Conservation (phyloP, 2,888 invertebrate species). For the Nymphalis polychloros region DNA sequence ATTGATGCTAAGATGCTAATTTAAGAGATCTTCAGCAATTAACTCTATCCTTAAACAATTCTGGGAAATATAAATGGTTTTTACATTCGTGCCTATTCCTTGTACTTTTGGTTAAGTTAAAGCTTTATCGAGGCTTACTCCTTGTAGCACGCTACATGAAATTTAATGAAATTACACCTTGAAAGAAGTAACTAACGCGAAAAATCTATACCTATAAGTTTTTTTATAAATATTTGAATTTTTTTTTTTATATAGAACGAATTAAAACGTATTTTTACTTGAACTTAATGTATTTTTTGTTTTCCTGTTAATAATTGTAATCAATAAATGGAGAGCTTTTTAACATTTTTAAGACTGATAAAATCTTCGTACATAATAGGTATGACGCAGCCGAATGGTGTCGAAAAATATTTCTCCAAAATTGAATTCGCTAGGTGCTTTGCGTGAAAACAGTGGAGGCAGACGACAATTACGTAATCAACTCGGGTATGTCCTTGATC, state of each 20-base stretch:
- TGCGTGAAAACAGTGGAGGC: constrained; percentile 23
- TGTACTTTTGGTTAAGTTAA: constrained; percentile 24
- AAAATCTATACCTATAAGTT: constrained; percentile 30
- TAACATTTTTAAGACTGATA: not conserved
- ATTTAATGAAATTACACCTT: constrained; percentile 49
- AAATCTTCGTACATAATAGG: not conserved
- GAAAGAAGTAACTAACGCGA: constrained; percentile 47
- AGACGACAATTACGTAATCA: constrained; percentile 37
- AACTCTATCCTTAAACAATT: constrained; percentile 21
- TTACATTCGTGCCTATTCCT: constrained; percentile 19
- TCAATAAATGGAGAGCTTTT: not conserved
- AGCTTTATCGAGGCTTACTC: constrained; percentile 39
- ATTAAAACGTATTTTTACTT: constrained; percentile 7
- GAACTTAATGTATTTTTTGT: too few relatives aligned
- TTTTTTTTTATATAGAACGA: too few relatives aligned
- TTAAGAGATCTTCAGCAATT: constrained; percentile 4
- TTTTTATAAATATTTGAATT: too few relatives aligned
- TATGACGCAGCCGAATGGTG: not conserved
- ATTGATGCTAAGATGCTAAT: not conserved
- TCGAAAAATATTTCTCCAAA: constrained; percentile 4
- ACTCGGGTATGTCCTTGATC: constrained; percentile 32
- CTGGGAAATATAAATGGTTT: not conserved
- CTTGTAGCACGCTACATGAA: constrained; percentile 51
- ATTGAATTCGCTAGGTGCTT: constrained; percentile 20
- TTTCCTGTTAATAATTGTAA: too few relatives aligned